A percentile compares a stretch with the other conserved stretches of the same genome.
Evolutionary conservation across 2,113 vertebrate species (phyloP).

Genomic region (Kryptolebias marmoratus): DNA sequence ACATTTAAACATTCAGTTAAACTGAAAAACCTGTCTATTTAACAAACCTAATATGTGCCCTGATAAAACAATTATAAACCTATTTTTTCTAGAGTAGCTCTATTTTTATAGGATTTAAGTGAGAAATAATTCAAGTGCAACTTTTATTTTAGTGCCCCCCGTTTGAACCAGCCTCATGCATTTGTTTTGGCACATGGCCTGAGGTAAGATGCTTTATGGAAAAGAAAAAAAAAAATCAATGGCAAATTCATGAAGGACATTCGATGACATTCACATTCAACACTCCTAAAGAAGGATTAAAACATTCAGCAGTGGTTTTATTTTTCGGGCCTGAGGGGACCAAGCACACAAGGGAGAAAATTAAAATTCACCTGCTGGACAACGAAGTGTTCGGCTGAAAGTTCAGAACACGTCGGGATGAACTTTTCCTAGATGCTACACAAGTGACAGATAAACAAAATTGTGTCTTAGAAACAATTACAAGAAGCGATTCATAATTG

Average conservation of each 20-base stretch:
- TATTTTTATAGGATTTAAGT: conserved; percentile 23
- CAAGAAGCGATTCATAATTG: background rate
- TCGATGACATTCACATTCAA: conserved; percentile 69
- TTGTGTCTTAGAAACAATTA: too few relatives aligned
- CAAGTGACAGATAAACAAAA: background rate
- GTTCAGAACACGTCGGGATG: conserved; percentile 10
- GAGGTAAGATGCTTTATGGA: conserved; percentile 60
- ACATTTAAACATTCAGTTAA: background rate
- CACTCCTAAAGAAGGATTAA: conserved; percentile 63
- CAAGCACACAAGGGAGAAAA: conserved; percentile 6
- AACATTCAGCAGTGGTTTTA: conserved; percentile 42
- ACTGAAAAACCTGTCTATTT: background rate
- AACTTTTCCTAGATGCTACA: conserved; percentile 13
- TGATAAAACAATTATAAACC: background rate
- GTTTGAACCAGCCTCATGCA: conserved; percentile 57
- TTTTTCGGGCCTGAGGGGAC: conserved; percentile 36
- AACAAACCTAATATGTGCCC: too few relatives aligned
- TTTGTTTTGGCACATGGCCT: conserved; percentile 52
- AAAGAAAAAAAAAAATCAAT: conserved; percentile 72
- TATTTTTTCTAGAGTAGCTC: conserved; percentile 2
- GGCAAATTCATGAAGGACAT: conserved; percentile 68
- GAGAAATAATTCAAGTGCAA: conserved; percentile 13
- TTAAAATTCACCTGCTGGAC: conserved; percentile 19
- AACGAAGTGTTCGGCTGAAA: background rate
- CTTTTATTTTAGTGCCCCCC: conserved; percentile 38